These are phyloP conservation scores for Cinclus cinclus DNA, from an alignment of 2,113 vertebrate species.

Conservation along the genomic window DNA sequence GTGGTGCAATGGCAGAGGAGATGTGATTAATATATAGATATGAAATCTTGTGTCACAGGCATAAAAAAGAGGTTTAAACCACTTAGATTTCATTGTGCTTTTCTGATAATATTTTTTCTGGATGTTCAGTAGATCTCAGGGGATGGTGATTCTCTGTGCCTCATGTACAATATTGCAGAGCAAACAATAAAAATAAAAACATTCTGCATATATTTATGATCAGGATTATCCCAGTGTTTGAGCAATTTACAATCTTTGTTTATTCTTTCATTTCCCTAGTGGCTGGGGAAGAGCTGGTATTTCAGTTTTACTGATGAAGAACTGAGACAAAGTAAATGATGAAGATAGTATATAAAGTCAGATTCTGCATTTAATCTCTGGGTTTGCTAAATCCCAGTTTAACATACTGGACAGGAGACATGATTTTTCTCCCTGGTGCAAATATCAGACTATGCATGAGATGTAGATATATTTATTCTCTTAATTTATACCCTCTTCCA, in stretches of 20 bases:
- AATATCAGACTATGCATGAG: not conserved
- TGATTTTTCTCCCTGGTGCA: not conserved
- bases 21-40: not conserved
- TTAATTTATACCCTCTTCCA: not conserved
- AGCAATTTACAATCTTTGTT: slow-evolving; percentile 44
- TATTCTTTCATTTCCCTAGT: slow-evolving; percentile 44
- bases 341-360: not conserved
- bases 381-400: not conserved
- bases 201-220: slow-evolving; percentile 55
- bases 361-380: not conserved
- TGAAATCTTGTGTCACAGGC: not conserved
- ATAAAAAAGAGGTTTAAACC: slow-evolving; percentile 7
- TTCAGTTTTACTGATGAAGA: not conserved
- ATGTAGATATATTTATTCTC: not conserved
- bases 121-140: not conserved
- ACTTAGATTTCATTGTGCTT: slow-evolving; percentile 14
- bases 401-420: not conserved
- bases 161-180: not conserved
- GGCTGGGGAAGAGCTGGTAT: not conserved
- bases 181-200: slow-evolving; percentile 55
- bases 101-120: not conserved
- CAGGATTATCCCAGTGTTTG: slow-evolving; percentile 35
- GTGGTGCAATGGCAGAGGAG: not conserved
- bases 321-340: not conserved
- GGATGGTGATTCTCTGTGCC: not conserved